Conservation (phyloP, 2,113 vertebrate species). For the Antennarius striatus region DNA sequence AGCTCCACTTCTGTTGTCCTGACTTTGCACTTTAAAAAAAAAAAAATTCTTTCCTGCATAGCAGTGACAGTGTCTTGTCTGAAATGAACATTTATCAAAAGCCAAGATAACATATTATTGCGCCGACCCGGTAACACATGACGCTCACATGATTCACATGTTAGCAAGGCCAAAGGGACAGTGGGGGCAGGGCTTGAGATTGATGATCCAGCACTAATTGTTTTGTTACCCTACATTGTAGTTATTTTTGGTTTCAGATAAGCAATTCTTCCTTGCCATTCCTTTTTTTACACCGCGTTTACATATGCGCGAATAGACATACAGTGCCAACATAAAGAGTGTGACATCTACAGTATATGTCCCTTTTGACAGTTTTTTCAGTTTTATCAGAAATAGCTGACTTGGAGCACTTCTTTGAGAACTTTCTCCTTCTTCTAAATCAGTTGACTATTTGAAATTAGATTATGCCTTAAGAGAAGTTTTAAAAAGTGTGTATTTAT, state of each 20-base stretch:
- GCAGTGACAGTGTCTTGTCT: constrained; percentile 50
- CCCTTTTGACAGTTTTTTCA: constrained; percentile 31
- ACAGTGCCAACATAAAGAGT: constrained; percentile 34
- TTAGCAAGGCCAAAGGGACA: constrained; percentile 53
- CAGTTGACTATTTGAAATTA: constrained; percentile 63
- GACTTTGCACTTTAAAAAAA: constrained; percentile 47
- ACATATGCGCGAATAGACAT: constrained; percentile 12
- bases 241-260: neutral
- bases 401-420: constrained; percentile 33
- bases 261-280: constrained; percentile 6
- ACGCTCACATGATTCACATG: constrained; percentile 17
- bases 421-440: constrained; percentile 40
- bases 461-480: constrained; percentile 72
- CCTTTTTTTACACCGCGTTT: constrained; percentile 8
- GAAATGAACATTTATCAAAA: constrained; percentile 50
- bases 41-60: constrained; percentile 39
- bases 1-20: constrained; percentile 37
- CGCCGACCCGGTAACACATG: constrained; percentile 15
- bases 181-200: neutral
- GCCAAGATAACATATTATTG: constrained; percentile 37
- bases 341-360: constrained; percentile 3
- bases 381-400: constrained; percentile 21
- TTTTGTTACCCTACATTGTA: neutral
- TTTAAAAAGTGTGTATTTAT: constrained; percentile 52
- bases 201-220: constrained; percentile 9